phyloP scores from a whole-genome alignment of 2,113 vertebrate genomes.

The Acrocephalus kingi region DNA sequence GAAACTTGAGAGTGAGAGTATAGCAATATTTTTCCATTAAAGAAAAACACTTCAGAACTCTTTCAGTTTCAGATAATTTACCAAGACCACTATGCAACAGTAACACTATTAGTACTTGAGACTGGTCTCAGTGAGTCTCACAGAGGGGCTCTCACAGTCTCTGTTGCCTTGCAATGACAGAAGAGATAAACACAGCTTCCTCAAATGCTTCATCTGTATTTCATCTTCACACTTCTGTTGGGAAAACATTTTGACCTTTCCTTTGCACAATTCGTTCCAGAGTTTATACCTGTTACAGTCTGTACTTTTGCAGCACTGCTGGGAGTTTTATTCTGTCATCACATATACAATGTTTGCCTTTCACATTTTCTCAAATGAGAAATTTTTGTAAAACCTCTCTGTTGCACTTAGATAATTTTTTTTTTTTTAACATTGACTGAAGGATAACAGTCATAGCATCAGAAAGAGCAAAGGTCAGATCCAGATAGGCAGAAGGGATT shows the following conservation, averaged over 20 bases:
- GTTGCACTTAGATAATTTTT: not conserved
- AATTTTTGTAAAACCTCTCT: not conserved
- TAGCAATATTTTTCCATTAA: slow-evolving; percentile 19
- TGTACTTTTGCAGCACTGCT: not conserved
- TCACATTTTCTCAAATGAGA: not conserved
- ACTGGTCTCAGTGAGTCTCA: not conserved
- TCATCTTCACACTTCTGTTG: not conserved
- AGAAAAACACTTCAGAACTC: not conserved
- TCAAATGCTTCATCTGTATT: not conserved
- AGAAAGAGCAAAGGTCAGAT: not conserved
- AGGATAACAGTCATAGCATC: not conserved
- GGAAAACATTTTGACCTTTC: slow-evolving; percentile 29
- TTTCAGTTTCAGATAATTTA: slow-evolving; percentile 21
- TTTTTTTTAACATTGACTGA: not conserved
- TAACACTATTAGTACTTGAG: not conserved
- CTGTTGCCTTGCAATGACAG: not conserved
- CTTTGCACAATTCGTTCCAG: not conserved
- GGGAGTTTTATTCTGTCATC: not conserved
- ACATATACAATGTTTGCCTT: not conserved
- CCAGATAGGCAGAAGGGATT: not conserved
- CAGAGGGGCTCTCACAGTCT: not conserved
- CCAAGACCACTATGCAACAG: slow-evolving; percentile 8
- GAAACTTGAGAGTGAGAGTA: slow-evolving; percentile 7
- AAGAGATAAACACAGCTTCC: not conserved
- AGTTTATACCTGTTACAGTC: not conserved